phyloP scores from a whole-genome alignment of 2,797 vertebrate species.

The Capromys pilorides region DNA sequence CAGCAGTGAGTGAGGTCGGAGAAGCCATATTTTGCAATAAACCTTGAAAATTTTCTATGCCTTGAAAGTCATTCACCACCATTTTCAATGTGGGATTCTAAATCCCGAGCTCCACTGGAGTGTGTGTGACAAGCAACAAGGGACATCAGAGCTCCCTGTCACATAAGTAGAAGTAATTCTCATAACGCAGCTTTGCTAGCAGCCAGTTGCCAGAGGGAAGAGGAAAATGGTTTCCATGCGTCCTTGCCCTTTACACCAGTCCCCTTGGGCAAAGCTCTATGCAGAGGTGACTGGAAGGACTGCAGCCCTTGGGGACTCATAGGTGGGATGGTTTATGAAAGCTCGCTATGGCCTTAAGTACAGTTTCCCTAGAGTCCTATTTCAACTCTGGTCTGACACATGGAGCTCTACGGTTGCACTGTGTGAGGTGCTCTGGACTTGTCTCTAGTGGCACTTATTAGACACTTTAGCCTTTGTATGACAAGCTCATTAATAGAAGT shows the following conservation, averaged over 20 bases:
- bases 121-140: not conserved
- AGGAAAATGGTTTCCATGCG: not conserved
- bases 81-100: not conserved
- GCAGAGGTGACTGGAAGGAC: not conserved
- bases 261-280: not conserved
- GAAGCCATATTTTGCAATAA: not conserved
- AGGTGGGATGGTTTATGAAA: not conserved
- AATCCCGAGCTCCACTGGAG: not conserved
- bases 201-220: not conserved
- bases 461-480: not conserved
- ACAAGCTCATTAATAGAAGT: not conserved
- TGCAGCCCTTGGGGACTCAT: not conserved
- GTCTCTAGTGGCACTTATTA: not conserved
- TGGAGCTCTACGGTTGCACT: not conserved
- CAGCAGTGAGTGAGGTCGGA: not conserved
- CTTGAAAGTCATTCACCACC: not conserved
- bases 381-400: not conserved
- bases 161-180: not conserved
- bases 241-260: not conserved
- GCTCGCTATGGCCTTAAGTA: not conserved
- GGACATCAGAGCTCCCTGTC: not conserved
- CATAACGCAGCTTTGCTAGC: not conserved
- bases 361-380: not conserved
- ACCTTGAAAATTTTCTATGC: not conserved
- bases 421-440: not conserved